Evolutionary conservation across 2,113 vertebrate species (phyloP), one percentile per base, ranked within the genome.

Genomic region (Albula glossodonta): DNA sequence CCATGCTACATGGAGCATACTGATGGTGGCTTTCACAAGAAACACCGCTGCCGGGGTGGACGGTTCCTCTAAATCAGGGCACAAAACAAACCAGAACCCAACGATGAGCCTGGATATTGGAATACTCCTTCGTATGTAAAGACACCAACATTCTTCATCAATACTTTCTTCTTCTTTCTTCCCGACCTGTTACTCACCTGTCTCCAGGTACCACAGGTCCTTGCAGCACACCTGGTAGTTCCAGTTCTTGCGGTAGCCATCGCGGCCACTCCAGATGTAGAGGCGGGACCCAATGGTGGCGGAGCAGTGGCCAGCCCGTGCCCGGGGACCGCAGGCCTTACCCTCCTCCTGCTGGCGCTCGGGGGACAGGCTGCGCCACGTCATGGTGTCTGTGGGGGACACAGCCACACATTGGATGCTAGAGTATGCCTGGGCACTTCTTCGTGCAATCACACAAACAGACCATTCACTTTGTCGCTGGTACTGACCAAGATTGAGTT

Each of bases 201-300:
- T 99, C 93, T 99, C 98, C 92, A 99, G 95, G 93, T 97, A 99
- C 98, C 98, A 99, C 88, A 99, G 96, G 92, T 99, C 98, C 92
- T 98, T 99, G 93, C 97, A 99, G 96, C 98, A 99, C 80, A 99
- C 97, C 94, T 99, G 98, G 94, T 97, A 98, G 92, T 97, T 98
- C 93, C 97, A 96, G 91, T 94, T 97, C 94, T 98, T 99, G 82
- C 95, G 95, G 92, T 97, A 99, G 77, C 98, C 98, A 49, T 99
- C 98, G 60, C 98, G 96, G 78, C 98, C 98, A 79, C 98, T 99
- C 98, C 98, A 99, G 88, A 99, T 94, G 87, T 99, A 99, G 1
- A 99, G 92, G n/a, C 98, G 96, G 79, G 97, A 96, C n/a, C 97
- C 98, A 7, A 99, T 94, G 0, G 94, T 88, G 80, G 96, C 93